A percentile compares a stretch with the other conserved stretches of the same genome.
Conservation (phyloP, 2,797 vertebrate species). For the Pelochelys cantorii region DNA sequence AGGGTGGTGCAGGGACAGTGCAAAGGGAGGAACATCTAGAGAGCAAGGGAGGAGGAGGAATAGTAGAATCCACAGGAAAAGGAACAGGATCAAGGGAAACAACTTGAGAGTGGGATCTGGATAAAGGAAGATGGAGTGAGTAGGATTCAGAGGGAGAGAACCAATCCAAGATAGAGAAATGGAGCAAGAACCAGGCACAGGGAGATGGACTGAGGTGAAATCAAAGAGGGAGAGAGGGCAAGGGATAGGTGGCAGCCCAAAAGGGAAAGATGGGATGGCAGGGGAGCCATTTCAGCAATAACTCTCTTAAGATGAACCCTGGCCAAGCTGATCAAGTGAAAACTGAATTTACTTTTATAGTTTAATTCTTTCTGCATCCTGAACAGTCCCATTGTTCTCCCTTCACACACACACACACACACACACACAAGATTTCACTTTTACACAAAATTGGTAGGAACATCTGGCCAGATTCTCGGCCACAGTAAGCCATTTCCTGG, state of each 20-base stretch:
- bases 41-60: neutral
- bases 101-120: neutral
- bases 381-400: slow-evolving; percentile 4
- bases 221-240: neutral
- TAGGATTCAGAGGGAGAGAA: neutral
- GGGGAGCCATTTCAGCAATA: neutral
- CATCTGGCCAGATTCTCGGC: neutral
- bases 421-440: neutral
- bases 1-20: accelerated
- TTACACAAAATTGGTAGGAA: neutral
- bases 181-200: neutral
- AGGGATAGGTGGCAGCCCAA: no score
- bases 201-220: neutral
- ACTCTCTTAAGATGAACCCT: neutral
- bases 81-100: neutral
- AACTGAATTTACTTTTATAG: neutral
- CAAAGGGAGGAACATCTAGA: neutral
- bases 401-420: neutral
- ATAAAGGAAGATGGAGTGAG: neutral
- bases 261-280: neutral
- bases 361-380: neutral
- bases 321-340: neutral
- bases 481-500: neutral
- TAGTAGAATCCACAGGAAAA: neutral
- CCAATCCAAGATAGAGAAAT: neutral